A percentile compares a stretch with the other conserved stretches of the same genome.
Conservation (phyloP, 2,888 invertebrate species). For the Empis livida region DNA sequence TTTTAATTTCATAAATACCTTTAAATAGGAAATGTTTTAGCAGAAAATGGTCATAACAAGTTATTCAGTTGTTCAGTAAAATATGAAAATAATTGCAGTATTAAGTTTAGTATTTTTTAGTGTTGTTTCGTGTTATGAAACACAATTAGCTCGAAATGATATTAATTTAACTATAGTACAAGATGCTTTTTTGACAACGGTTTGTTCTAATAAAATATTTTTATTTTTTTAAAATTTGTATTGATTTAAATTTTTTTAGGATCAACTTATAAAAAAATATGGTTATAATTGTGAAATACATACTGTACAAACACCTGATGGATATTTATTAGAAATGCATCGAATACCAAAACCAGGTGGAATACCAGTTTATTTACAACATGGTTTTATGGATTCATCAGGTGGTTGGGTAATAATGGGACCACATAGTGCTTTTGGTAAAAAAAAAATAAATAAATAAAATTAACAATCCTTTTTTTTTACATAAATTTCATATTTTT, state of each 20-base stretch:
- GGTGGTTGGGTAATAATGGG: conserved; percentile 63
- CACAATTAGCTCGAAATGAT: not conserved
- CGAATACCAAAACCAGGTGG: conserved; percentile 47
- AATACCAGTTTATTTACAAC: conserved; percentile 49
- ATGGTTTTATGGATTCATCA: conserved; percentile 60
- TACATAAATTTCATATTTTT: not conserved
- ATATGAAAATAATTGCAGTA: not conserved
- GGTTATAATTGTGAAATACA: conserved; percentile 53
- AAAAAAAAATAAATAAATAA: conserved; percentile 10
- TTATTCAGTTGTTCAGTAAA: too few relatives aligned
- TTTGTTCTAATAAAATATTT: not conserved
- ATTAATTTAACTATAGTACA: not conserved
- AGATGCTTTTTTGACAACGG: not conserved
- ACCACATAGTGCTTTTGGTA: conserved; percentile 43
- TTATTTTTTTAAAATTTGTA: not conserved
- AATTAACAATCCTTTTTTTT: not conserved
- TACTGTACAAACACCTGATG: conserved; percentile 56
- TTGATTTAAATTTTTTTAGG: conserved; percentile 16
- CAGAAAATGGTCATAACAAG: too few relatives aligned
- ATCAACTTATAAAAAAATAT: conserved; percentile 44
- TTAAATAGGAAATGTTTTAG: too few relatives aligned
- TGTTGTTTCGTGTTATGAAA: not conserved
- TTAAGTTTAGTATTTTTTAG: not conserved
- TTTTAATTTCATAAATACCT: too few relatives aligned
- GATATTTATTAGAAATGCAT: conserved; percentile 63